phyloP scores from a whole-genome alignment of 2,113 vertebrate species.

The Corydoras maculifer region DNA sequence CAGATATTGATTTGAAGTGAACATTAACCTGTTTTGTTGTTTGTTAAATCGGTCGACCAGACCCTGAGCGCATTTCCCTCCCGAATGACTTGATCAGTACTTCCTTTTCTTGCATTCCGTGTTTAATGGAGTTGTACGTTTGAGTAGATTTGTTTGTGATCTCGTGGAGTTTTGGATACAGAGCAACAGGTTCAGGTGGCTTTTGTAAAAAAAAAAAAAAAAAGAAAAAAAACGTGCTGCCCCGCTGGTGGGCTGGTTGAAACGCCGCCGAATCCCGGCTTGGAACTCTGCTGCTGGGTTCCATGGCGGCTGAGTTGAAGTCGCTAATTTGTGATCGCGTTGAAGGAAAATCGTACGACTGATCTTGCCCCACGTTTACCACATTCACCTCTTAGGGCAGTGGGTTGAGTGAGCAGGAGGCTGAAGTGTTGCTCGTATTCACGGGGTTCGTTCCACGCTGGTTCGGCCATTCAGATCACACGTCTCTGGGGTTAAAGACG shows the following conservation, averaged over 20 bases:
- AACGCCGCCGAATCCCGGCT: not conserved
- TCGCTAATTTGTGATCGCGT: constrained; percentile 18
- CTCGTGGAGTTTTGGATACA: not conserved
- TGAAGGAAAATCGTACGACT: constrained; percentile 14
- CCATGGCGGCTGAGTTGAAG: constrained; percentile 20
- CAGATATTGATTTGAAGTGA: not conserved
- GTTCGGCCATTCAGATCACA: not conserved
- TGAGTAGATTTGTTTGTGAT: too few relatives aligned
- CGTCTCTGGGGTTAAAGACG: not conserved
- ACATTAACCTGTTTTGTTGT: not conserved
- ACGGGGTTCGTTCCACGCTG: not conserved
- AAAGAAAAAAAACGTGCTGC: not conserved
- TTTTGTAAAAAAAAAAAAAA: too few relatives aligned
- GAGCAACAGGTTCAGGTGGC: constrained; percentile 29
- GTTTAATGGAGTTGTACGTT: not conserved
- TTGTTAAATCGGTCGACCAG: not conserved
- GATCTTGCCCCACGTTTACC: not conserved
- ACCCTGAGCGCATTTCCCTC: too few relatives aligned
- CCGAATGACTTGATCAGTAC: too few relatives aligned
- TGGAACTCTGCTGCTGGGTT: not conserved
- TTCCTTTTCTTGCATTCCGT: too few relatives aligned
- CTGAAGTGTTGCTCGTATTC: not conserved
- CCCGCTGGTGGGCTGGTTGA: not conserved
- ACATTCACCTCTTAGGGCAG: not conserved
- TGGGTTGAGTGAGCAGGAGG: not conserved